Evolutionary conservation across 2,797 vertebrate genomes (phyloP), one percentile per base, ranked within the genome.

Genomic region (Pangasius djambal): DNA sequence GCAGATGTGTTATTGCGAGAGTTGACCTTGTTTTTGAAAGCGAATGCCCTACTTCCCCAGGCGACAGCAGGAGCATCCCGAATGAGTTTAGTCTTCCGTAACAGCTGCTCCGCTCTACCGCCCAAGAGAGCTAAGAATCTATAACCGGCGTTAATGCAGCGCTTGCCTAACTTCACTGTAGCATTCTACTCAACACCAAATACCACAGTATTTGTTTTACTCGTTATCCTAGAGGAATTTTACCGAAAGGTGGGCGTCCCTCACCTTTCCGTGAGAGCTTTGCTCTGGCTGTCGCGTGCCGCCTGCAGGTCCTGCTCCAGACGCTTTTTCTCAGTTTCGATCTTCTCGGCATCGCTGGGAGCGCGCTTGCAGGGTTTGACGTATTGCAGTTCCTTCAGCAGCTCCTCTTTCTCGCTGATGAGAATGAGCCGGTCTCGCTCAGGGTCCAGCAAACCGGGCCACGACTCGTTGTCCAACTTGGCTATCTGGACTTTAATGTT

Each of bases 391-490:
- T 99, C 98, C 93, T 99, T 99, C 86, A 99, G 95, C 40, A 99
- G 97, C 94, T 99, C 98, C 93, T 99, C 98, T 92, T 99, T 99
- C 95, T 99, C 98, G 0, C 97, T 99, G 93, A 99, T 99, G 88
- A 99, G 94, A 91, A 99, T 98, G 63, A 99, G 96, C 2, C 98
- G 97, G 91, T 99, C 98, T 18, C 97, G 94, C 94, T 99, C 98
- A 0, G 98, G 98, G 94, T 99, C 98, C 90, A 99, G 95, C 92
- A 98, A 96, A 0, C 98, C 98, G 0, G 98, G 98, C 98, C 98
- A 99, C 20, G 98, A 98, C 94, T 99, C 98, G 0, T 97, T 98
- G 95, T 99, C 98, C 78, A 99, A 96, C 90, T 97, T 98, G 72
- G 98, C 98, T 90, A 99, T 97, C 92, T 99, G 98, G 89, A 99